These are phyloP conservation scores for Whitmania pigra DNA, from an alignment of 1,140 invertebrate genomes.

Conservation along the genomic window DNA sequence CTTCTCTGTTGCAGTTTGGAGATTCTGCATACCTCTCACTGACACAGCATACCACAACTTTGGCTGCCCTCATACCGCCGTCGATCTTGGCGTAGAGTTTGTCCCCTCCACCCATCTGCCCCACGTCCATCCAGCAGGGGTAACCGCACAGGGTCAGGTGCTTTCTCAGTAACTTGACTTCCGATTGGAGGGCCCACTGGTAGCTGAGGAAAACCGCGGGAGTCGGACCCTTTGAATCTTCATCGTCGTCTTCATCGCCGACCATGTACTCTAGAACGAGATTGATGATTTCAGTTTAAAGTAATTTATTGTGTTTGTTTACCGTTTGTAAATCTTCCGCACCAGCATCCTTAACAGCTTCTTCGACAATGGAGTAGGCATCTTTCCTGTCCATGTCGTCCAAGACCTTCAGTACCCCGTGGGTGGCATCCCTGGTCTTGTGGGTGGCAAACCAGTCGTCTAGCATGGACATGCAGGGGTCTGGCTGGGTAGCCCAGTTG, in stretches of 20 bases:
- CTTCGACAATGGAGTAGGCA: slow-evolving; percentile 33
- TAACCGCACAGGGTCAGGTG: slow-evolving; percentile 35
- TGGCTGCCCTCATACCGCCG: slow-evolving; percentile 33
- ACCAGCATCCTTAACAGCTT: slow-evolving; percentile 35
- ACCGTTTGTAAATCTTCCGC: slow-evolving; percentile 6
- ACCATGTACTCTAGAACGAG: neutral
- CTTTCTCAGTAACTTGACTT: slow-evolving; percentile 33
- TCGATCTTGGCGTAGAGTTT: slow-evolving; percentile 38
- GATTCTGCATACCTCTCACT: slow-evolving; percentile 37
- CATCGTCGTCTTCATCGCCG: slow-evolving; percentile 30
- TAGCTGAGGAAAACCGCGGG: slow-evolving; percentile 39
- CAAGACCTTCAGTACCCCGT: slow-evolving; percentile 30
- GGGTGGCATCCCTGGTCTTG: slow-evolving; percentile 34
- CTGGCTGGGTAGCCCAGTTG: slow-evolving; percentile 32
- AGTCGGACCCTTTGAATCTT: slow-evolving; percentile 31
- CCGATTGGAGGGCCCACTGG: slow-evolving; percentile 36
- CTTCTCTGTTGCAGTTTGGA: slow-evolving; percentile 39
- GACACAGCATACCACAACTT: slow-evolving; percentile 35
- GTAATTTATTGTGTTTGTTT: too few species aligned
- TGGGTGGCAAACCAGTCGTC: slow-evolving; percentile 39
- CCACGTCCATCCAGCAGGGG: slow-evolving; percentile 38
- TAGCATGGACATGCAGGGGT: slow-evolving; percentile 36
- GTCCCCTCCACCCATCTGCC: slow-evolving; percentile 40
- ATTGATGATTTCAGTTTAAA: too few species aligned
- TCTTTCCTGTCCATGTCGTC: slow-evolving; percentile 35